Evolutionary conservation across 2,888 invertebrate genomes (phyloP).

Genomic region (Chrysomela aeneicollis): DNA sequence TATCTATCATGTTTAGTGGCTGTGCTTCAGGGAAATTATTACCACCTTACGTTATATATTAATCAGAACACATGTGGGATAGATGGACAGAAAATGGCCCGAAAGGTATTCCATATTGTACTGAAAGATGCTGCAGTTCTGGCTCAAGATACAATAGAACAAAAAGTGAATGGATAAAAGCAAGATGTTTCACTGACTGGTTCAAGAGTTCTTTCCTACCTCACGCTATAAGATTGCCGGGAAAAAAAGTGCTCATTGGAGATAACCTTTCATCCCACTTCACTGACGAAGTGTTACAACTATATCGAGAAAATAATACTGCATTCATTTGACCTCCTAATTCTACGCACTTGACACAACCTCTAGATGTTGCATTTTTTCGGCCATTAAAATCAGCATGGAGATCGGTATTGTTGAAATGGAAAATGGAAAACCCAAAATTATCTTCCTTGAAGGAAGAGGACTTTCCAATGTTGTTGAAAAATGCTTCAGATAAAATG

Average conservation of each 20-base stretch:
- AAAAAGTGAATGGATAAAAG: constrained; percentile 37
- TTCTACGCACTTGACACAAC: constrained; percentile 26
- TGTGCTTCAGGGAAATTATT: constrained; percentile 52
- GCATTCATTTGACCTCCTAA: constrained; percentile 28
- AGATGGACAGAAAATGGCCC: constrained; percentile 48
- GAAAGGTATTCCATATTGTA: constrained; percentile 45
- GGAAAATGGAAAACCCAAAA: constrained; percentile 17
- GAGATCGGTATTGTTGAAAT: constrained; percentile 16
- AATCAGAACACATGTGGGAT: constrained; percentile 48
- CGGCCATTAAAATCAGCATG: constrained; percentile 15
- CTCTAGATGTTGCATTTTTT: constrained; percentile 19
- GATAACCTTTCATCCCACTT: constrained; percentile 43
- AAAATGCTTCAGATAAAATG: constrained; percentile 1
- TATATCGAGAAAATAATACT: constrained; percentile 24
- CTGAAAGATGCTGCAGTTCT: constrained; percentile 43
- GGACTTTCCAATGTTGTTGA: constrained; percentile 9
- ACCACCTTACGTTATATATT: constrained; percentile 56
- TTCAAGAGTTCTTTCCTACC: constrained; percentile 33
- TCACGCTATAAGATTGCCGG: constrained; percentile 31
- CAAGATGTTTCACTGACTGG: constrained; percentile 34
- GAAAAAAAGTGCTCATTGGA: constrained; percentile 34
- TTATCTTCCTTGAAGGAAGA: constrained; percentile 10
- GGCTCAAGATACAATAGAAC: constrained; percentile 40
- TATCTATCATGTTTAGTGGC: constrained; percentile 53
- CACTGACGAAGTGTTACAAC: constrained; percentile 22